Percentiles rank a stretch among this genome's conserved stretches.
These are phyloP conservation scores for Poeciliopsis retropinna DNA, from an alignment of 2,113 vertebrate species.

Conservation along the genomic window DNA sequence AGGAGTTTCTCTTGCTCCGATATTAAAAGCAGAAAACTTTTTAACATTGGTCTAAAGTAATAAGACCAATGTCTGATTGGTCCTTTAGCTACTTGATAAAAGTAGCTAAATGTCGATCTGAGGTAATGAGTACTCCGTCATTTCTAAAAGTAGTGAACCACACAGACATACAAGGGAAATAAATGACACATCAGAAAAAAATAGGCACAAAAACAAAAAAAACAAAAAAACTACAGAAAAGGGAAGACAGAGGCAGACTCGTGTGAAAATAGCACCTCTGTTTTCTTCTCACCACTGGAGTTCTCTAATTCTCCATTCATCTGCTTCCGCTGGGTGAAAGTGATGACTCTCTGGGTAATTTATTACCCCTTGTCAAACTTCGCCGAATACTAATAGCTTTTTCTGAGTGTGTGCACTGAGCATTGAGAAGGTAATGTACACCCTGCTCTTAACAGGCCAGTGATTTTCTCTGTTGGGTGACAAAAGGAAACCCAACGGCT, in stretches of 20 bases:
- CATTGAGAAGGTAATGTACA: constrained; percentile 60
- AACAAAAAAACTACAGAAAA: neutral
- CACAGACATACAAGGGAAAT: no score
- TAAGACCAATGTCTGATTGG: no score
- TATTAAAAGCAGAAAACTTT: no score
- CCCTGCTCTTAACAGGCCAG: constrained; percentile 59
- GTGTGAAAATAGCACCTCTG: constrained; percentile 14
- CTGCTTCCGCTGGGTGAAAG: constrained; percentile 52
- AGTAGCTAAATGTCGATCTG: no score
- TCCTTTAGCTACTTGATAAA: no score
- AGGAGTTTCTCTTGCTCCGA: no score
- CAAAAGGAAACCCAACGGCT: constrained; percentile 17
- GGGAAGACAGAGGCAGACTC: neutral
- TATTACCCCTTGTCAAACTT: constrained; percentile 60
- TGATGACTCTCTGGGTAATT: constrained; percentile 56
- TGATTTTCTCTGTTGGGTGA: constrained; percentile 48
- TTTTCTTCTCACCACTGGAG: constrained; percentile 34
- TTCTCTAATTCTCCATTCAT: constrained; percentile 6
- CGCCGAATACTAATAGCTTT: constrained; percentile 62
- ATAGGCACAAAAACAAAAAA: no score
- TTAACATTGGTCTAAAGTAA: no score
- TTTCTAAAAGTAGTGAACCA: no score
- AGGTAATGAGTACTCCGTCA: no score
- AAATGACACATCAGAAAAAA: no score
- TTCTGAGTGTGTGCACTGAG: constrained; percentile 64